Evolutionary conservation across 2,888 invertebrate species (phyloP), one percentile per base, ranked within the genome.

Genomic region (Tetragonula carbonaria): DNA sequence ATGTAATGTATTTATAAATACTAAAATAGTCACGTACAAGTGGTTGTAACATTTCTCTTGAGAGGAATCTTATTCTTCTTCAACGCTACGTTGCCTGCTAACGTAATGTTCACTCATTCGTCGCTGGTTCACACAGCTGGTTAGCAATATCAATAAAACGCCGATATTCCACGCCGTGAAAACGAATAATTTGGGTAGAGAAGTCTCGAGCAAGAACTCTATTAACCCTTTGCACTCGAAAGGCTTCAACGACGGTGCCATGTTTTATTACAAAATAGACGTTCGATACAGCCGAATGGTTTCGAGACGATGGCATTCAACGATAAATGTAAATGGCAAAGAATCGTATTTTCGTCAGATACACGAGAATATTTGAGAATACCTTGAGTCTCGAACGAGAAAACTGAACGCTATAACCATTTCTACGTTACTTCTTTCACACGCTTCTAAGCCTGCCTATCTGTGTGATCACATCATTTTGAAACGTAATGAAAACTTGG

Each of bases 141-240:
- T 4, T 59, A 8, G 16, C 62, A 62, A 28, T 62, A 2, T 23
- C 62, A 28, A 62, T 62, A 62, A 62, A 62, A 33, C 28, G 18
- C 16, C 28, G 28, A 18, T 18, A 62, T 33, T 62, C 18, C 4
- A 21, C 21, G 33, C 21, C 33, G 11, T 33, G 28, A 2, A 16
- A 33, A 63, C 33, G 21, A 53, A 62, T 13, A 33, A 63, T 28
- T 63, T 18, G 8, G 28, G 28, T 28, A 28, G 8, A 28, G 28
- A 63, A 28, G 28, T 33, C 62, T 63, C 62, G 18, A 63, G 33
- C 63, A 63, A 33, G 63, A 63, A 65, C 21, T 65, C 65, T 65
- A 65, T 65, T 65, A 65, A 65, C 65, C 65, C 33, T 33, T 65
- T 21, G 65, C 65, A 65, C 65, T 33, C 65, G 63, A 13, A 33